These are phyloP conservation scores for Chrysemys picta DNA, from an alignment of 2,113 vertebrate species.

Conservation along the genomic window DNA sequence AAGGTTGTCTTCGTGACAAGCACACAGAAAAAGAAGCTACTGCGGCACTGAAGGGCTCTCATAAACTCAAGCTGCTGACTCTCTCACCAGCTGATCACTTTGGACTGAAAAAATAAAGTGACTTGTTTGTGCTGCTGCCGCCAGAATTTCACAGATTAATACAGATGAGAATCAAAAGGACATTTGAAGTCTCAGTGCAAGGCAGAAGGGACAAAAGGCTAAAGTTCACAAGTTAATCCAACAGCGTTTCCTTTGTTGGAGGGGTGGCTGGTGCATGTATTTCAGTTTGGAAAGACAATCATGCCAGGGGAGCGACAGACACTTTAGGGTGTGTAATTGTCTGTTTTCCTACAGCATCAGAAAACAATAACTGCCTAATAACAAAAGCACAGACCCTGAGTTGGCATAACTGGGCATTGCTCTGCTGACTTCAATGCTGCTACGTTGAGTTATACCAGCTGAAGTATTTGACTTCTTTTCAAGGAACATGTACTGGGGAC, in stretches of 20 bases:
- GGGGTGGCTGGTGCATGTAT: not conserved
- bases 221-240: not conserved
- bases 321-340: not conserved
- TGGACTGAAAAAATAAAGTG: not conserved
- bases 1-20: constrained; percentile 48
- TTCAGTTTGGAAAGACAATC: not conserved
- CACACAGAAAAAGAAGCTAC: not conserved
- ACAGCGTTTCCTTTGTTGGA: not conserved
- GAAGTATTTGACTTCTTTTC: not conserved
- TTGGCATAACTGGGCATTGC: fast-evolving
- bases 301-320: fast-evolving
- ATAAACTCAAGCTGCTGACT: constrained; percentile 47
- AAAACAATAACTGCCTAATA: too few relatives aligned
- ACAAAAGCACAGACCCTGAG: fast-evolving
- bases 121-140: too few relatives aligned
- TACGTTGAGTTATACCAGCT: not conserved
- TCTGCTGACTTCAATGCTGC: fast-evolving
- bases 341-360: not conserved
- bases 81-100: constrained; percentile 8
- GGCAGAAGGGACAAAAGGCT: not conserved
- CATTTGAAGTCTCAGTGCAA: not conserved
- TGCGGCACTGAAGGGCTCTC: not conserved
- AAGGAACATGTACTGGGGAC: not conserved
- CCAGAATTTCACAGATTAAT: not conserved
- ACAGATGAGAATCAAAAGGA: not conserved